Percentiles rank a stretch among this genome's conserved stretches.
These are phyloP conservation scores for Eledona agricola DNA, from an alignment of 2,888 invertebrate species.

Conservation along the genomic window DNA sequence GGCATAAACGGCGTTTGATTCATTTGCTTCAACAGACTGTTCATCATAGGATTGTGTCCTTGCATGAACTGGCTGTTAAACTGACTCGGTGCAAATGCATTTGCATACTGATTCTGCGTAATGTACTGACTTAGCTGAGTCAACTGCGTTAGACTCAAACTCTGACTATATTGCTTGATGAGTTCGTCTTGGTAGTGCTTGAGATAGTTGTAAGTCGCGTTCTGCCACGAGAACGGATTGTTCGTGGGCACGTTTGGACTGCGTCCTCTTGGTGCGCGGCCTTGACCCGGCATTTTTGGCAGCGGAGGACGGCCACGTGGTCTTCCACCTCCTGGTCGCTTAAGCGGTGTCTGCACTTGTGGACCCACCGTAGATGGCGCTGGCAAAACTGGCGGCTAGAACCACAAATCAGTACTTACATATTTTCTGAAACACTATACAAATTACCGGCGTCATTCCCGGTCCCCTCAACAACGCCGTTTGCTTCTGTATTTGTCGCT, in stretches of 20 bases:
- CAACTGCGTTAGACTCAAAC: slow-evolving; percentile 50
- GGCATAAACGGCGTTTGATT: slow-evolving; percentile 26
- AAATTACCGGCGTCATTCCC: slow-evolving; percentile 40
- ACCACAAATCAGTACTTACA: slow-evolving; percentile 9
- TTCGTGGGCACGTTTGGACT: slow-evolving; percentile 43
- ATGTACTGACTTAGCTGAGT: slow-evolving; percentile 51
- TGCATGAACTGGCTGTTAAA: slow-evolving; percentile 30
- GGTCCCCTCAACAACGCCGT: slow-evolving; percentile 43
- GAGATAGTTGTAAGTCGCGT: slow-evolving; percentile 55
- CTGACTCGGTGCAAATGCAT: slow-evolving; percentile 27
- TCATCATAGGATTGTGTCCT: slow-evolving; percentile 36
- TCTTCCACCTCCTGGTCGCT: slow-evolving; percentile 58
- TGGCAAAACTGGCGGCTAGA: slow-evolving; percentile 49
- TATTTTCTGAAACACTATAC: no score
- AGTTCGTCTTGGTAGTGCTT: slow-evolving; percentile 62
- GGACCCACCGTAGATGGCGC: slow-evolving; percentile 40
- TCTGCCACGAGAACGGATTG: slow-evolving; percentile 51
- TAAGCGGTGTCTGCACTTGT: slow-evolving; percentile 42
- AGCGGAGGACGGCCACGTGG: slow-evolving; percentile 66
- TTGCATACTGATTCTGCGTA: slow-evolving; percentile 42
- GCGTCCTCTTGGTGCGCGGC: slow-evolving; percentile 51
- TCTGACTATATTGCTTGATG: slow-evolving; percentile 60
- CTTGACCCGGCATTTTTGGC: slow-evolving; percentile 54
- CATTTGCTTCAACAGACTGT: slow-evolving; percentile 39
- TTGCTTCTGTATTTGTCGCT: slow-evolving; percentile 50